Percentiles rank a stretch among this genome's conserved stretches.
These are phyloP conservation scores for Nipponacmea schrenckii DNA, from an alignment of 2,888 invertebrate species.

Conservation along the genomic window DNA sequence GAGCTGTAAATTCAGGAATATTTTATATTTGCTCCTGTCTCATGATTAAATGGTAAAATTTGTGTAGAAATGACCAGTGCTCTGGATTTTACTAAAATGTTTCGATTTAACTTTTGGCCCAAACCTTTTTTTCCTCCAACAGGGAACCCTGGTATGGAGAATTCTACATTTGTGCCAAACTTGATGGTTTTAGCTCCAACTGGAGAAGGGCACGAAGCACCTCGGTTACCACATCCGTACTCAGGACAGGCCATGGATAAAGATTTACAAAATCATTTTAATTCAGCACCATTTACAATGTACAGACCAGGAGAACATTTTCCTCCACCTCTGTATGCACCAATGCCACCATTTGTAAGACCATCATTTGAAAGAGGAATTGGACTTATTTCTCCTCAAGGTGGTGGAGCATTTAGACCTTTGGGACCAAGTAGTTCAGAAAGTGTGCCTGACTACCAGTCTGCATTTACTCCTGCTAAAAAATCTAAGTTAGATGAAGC, in stretches of 20 bases:
- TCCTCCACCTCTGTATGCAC: slow-evolving; percentile 59
- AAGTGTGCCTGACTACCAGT: slow-evolving; percentile 49
- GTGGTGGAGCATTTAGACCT: slow-evolving; percentile 58
- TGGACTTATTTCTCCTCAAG: slow-evolving; percentile 47
- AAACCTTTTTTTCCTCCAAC: slow-evolving; percentile 57
- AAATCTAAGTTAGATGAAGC: slow-evolving; percentile 47
- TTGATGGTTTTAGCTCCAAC: slow-evolving; percentile 63
- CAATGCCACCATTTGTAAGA: slow-evolving; percentile 53
- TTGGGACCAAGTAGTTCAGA: slow-evolving; percentile 39
- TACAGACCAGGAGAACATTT: slow-evolving; percentile 60
- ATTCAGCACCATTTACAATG: slow-evolving; percentile 50
- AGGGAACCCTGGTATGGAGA: slow-evolving; percentile 54
- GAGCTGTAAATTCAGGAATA: too few relatives aligned
- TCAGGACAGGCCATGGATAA: slow-evolving; percentile 45
- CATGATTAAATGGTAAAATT: not conserved
- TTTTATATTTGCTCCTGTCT: too few relatives aligned
- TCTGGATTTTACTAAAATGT: slow-evolving; percentile 40
- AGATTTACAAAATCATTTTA: slow-evolving; percentile 46
- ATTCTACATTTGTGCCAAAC: slow-evolving; percentile 56
- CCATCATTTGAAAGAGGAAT: slow-evolving; percentile 48
- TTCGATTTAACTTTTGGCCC: slow-evolving; percentile 63
- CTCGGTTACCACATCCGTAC: slow-evolving; percentile 44
- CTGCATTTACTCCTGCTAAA: slow-evolving; percentile 61
- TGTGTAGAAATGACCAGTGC: slow-evolving; percentile 14
- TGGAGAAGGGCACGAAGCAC: slow-evolving; percentile 56